Evolutionary conservation across 2,797 vertebrate species (phyloP).

Genomic region (Pangasius sanitwongsei): DNA sequence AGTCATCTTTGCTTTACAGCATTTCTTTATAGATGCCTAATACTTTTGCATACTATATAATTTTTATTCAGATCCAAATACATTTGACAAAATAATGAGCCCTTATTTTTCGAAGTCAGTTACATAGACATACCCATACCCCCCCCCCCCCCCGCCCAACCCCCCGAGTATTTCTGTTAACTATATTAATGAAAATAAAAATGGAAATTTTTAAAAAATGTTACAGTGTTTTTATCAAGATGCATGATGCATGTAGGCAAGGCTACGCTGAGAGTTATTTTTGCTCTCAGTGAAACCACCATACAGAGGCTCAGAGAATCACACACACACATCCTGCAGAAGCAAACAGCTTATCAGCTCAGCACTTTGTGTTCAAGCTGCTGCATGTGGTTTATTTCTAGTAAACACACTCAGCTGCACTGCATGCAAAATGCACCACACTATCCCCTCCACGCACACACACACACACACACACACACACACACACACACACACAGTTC

Average conservation of each 20-base stretch:
- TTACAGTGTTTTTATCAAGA: background rate
- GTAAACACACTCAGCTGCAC: conserved; percentile 34
- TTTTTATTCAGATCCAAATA: background rate
- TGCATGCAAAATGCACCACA: conserved; percentile 12
- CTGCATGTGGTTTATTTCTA: conserved; percentile 42
- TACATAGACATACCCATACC: background rate
- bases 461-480: too few relatives aligned
- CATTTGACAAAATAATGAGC: background rate
- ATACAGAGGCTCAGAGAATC: background rate
- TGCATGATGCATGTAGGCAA: background rate
- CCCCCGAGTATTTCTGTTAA: background rate
- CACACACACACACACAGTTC: background rate
- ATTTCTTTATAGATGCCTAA: background rate
- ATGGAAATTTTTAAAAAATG: background rate
- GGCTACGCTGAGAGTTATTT: background rate
- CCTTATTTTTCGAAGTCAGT: background rate
- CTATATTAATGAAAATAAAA: background rate
- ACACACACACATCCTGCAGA: background rate
- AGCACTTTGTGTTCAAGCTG: background rate
- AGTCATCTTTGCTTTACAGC: background rate
- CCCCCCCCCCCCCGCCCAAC: too few relatives aligned
- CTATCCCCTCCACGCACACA: background rate
- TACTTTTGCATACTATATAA: background rate
- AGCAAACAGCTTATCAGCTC: conserved; percentile 42
- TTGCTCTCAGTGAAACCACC: background rate